These are phyloP conservation scores for Pholis gunnellus DNA, from an alignment of 2,113 vertebrate species.

Conservation along the genomic window DNA sequence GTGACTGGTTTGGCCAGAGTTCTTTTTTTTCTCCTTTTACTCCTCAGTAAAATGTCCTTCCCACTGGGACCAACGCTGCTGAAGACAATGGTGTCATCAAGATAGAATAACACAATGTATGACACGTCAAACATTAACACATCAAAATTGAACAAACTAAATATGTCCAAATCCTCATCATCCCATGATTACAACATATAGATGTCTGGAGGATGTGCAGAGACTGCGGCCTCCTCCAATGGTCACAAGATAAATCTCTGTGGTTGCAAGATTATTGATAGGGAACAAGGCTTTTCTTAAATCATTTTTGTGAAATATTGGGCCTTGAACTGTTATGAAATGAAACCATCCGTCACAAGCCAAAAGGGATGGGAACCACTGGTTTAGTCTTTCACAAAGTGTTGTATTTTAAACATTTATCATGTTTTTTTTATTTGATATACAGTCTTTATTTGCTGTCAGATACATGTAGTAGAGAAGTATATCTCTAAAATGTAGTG, in stretches of 20 bases:
- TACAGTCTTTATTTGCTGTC: not conserved
- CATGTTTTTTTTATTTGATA: not conserved
- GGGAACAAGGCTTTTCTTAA: not conserved
- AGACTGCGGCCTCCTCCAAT: not conserved
- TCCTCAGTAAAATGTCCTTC: slow-evolving; percentile 42
- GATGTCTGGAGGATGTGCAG: slow-evolving; percentile 1
- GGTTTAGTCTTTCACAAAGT: not conserved
- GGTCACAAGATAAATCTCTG: not conserved
- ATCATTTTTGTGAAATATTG: not conserved
- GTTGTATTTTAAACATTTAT: not conserved
- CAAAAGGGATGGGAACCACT: not conserved
- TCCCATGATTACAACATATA: not conserved
- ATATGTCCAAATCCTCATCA: not conserved
- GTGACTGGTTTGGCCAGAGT: slow-evolving; percentile 38
- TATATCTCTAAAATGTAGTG: not conserved
- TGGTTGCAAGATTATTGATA: not conserved
- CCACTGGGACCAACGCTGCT: not conserved
- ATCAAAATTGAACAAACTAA: not conserved
- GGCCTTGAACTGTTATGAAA: not conserved
- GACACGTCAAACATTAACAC: slow-evolving; percentile 3
- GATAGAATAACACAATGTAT: slow-evolving; percentile 10
- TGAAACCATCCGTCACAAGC: not conserved
- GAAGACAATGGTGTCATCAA: slow-evolving; percentile 29
- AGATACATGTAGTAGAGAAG: not conserved
- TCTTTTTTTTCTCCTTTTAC: slow-evolving; percentile 35